Base-by-base conservation (phyloP, 2,113 vertebrate genomes). In the Cyprinodon variegatus region DNA sequence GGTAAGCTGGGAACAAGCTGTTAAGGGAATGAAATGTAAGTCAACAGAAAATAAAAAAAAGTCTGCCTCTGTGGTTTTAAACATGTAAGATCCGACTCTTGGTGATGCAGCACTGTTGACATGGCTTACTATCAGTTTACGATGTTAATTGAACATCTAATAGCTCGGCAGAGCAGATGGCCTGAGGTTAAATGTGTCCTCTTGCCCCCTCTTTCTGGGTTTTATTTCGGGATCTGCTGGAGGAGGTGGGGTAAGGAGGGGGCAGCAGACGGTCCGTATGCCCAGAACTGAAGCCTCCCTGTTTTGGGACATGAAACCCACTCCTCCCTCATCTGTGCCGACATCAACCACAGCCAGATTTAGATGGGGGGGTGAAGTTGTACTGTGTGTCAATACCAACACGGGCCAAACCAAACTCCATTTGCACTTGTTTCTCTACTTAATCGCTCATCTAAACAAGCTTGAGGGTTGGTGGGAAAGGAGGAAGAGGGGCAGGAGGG, bases 401-500 rank as follows among this genome's bases (percentile, higher is more conserved):
- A 61, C 4, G 60, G 61, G 91, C 91, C 91, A 93, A 93, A 86
- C 81, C 86, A 93, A 93, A 93, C 90, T 90, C 84, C 83, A 89
- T 91, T 93, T 92, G 88, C 92, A 92, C 93, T 94, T 93, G 93
- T 94, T 91, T 92, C 92, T 90, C 84, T 81, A 81, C 89, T 89
- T 93, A 92, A 93, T 93, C 90, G 84, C 90, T 91, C 93, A 93
- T 93, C 93, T 93, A 93, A 93, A 92, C 91, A 93, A 93, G 91
- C 91, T 89, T 72, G 86, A 90, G 89, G 86, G 87, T 81, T 86
- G 86, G 88, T 87, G 87, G 88, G 85, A 90, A 89, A 86, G 76
- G 73, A 85, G 80, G 85, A 86, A 87, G 87, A 90, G 86, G 81
- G 80, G 85, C 79, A 82, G 77, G 57, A 61, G 76, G 82, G 76